Evolutionary conservation across 2,888 invertebrate genomes (phyloP), one percentile per base, ranked within the genome.

Genomic region (Xestobium rufovillosum): DNA sequence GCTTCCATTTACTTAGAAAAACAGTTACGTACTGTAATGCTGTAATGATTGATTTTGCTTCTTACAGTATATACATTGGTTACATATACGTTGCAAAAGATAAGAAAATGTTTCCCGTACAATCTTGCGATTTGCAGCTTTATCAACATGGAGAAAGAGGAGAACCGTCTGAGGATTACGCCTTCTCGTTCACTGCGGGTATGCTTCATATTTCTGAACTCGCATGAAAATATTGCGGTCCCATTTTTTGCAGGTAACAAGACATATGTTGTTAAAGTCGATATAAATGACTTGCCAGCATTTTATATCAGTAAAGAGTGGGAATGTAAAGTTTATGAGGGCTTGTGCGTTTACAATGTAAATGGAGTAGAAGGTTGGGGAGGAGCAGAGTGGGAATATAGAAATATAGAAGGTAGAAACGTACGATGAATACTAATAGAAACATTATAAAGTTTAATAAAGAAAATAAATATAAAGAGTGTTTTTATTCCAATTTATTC

Each of bases 371-470:
- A 68, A 41, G 82, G 80, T 1, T 74, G 74, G 63, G 80, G 80
- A 0, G 72, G 76, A 39, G 70, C 73, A 0, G 81, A 82, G 54
- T 79, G 78, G 73, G 71, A 76, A 34, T 81, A 79, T 51, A 69
- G 76, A 45, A 73, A 78, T 44, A 52, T 63, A 4, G 35, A 46
- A 42, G 55, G 60, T 34, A 53, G 50, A 38, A 44, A 47, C 32
- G 39, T 43, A 2, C 6, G 25, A 4, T n/a, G n/a, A n/a, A n/a
- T n/a, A n/a, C n/a, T 19, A 19, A 19, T 8, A 8, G 23, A 19
- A 19, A 19, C 6, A 19, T n/a, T 19, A 8, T 19, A 19, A 8
- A 8, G 23, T 19, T 8, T 19, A 6, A 19, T 6, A 8, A 8
- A n/a, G 6, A 19, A 8, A n/a, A 6, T 19, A 8, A 19, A 19